Conservation (phyloP, 2,797 vertebrate species). For the Acropternis orthonyx region DNA sequence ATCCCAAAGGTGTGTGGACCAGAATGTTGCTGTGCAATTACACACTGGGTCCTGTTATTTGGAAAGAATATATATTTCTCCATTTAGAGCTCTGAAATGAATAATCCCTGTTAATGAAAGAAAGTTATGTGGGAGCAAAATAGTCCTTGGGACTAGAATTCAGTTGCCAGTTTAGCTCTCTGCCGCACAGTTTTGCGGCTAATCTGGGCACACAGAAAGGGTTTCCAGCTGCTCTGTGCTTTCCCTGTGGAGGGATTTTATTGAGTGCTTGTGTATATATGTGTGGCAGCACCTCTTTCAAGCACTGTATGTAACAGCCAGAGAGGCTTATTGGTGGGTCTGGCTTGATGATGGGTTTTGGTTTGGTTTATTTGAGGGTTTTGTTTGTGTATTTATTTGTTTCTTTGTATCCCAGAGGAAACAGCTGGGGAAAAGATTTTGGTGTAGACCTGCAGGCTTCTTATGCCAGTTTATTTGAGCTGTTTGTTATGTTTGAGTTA, state of each 20-base stretch:
- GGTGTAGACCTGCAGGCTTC: not conserved
- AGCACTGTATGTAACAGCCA: not conserved
- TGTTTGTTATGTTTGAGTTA: slow-evolving; percentile 40
- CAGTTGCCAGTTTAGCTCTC: slow-evolving; percentile 5
- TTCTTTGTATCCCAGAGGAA: slow-evolving; percentile 38
- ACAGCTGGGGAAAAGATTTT: slow-evolving; percentile 47
- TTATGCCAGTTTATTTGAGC: slow-evolving; percentile 8
- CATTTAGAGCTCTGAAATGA: not conserved
- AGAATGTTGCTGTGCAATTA: not conserved
- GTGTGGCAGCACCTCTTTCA: slow-evolving; percentile 31
- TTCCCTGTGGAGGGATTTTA: slow-evolving; percentile 23
- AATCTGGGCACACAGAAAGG: slow-evolving; percentile 16
- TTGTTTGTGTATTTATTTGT: slow-evolving; percentile 16
- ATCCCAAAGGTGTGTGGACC: not conserved
- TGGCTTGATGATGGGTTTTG: slow-evolving; percentile 21
- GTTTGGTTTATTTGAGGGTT: slow-evolving; percentile 34
- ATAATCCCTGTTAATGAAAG: not conserved
- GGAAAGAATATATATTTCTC: not conserved
- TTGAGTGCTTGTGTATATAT: slow-evolving; percentile 3
- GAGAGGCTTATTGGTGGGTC: slow-evolving; percentile 22
- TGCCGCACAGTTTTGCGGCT: not conserved
- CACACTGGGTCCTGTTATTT: not conserved
- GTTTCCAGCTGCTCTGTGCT: slow-evolving; percentile 31
- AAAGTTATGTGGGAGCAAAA: slow-evolving; percentile 27
- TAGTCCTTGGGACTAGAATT: not conserved